A percentile compares a stretch with the other conserved stretches of the same genome.
phyloP scores from a whole-genome alignment of 2,888 invertebrate species.

The Heliconius cydno region DNA sequence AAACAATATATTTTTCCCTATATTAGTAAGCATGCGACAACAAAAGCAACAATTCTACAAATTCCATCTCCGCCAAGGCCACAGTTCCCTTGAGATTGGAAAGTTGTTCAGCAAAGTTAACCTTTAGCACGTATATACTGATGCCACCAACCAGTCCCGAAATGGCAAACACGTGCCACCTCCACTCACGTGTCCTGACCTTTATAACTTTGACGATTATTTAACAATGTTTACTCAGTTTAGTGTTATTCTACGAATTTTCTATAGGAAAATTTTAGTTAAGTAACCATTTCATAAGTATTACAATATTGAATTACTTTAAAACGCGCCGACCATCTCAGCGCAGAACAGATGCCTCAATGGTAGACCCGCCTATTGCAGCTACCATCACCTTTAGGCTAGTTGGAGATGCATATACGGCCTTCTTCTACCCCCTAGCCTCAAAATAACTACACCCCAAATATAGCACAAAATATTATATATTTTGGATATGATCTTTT shows the following conservation, averaged over 20 bases:
- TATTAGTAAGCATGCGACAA: constrained; percentile 34
- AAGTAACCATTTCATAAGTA: background rate
- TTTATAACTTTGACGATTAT: constrained; percentile 45
- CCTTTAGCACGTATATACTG: constrained; percentile 56
- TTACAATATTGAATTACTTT: background rate
- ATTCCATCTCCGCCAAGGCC: constrained; percentile 62
- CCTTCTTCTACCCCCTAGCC: no score
- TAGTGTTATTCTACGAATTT: constrained; percentile 6
- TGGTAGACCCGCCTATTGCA: no score
- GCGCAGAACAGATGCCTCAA: no score
- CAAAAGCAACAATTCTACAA: constrained; percentile 47
- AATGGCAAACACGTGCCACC: constrained; percentile 51
- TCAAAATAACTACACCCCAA: no score
- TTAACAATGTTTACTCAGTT: constrained; percentile 23
- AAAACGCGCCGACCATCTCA: no score
- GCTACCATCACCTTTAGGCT: no score
- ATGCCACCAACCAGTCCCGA: constrained; percentile 50
- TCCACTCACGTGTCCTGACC: constrained; percentile 50
- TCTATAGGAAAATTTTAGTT: background rate
- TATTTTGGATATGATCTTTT: no score
- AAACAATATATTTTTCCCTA: constrained; percentile 1
- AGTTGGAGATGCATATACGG: no score
- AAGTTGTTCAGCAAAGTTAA: constrained; percentile 70
- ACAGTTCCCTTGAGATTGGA: constrained; percentile 75
- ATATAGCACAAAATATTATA: no score